A percentile compares a stretch with the other conserved stretches of the same genome.
Conservation (phyloP, 1,140 invertebrate species). For the Eufriesea mexicana region DNA sequence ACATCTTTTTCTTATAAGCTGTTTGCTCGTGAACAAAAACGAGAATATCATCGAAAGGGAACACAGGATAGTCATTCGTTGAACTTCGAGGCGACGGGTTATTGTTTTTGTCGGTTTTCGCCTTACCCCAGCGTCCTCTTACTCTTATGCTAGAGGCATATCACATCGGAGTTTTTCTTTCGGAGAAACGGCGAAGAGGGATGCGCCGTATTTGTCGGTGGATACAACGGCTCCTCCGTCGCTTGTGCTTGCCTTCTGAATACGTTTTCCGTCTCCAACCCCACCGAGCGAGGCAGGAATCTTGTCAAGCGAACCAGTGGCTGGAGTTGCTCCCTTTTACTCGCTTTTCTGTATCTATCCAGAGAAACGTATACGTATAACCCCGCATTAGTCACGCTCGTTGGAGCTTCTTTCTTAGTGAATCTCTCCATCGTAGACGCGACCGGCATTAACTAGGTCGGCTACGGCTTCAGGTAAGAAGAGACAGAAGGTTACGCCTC, state of each 20-base stretch:
- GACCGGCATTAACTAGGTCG: constrained; percentile 51
- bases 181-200: constrained; percentile 45
- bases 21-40: too few relatives aligned
- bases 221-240: constrained; percentile 39
- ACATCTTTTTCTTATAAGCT: too few relatives aligned
- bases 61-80: too few relatives aligned
- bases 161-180: constrained; percentile 24
- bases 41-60: too few relatives aligned
- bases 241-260: constrained; percentile 34
- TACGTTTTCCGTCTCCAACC: constrained; percentile 46
- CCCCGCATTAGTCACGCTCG: constrained; percentile 58
- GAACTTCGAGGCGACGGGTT: background rate
- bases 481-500: constrained; percentile 39
- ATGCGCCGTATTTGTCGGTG: constrained; percentile 68
- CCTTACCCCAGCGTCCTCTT: background rate
- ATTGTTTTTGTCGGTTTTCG: constrained; percentile 3
- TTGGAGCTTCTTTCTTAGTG: constrained; percentile 59
- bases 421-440: constrained; percentile 54
- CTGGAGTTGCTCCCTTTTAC: constrained; percentile 33
- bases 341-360: constrained; percentile 30
- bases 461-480: constrained; percentile 20
- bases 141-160: background rate
- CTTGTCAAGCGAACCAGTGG: constrained; percentile 37
- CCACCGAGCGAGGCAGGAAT: constrained; percentile 21
- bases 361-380: constrained; percentile 54